These are phyloP conservation scores for Hypomecis atomaria DNA, from an alignment of 2,888 invertebrate genomes.

Conservation along the genomic window DNA sequence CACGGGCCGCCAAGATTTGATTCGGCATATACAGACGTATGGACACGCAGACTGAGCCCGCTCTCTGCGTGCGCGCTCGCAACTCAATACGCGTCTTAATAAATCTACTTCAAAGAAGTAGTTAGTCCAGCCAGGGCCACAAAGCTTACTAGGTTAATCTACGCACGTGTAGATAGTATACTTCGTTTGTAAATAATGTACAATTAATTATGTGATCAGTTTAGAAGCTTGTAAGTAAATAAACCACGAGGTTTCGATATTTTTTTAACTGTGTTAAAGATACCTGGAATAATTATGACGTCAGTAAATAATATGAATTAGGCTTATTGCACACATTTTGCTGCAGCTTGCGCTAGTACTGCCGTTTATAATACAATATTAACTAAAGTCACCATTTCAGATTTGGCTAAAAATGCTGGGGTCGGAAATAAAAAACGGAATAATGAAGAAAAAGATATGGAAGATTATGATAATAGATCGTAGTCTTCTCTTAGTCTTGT, in stretches of 20 bases:
- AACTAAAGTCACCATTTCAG: no score
- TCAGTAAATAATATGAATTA: neutral
- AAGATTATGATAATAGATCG: no score
- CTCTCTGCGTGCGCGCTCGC: no score
- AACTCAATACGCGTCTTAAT: neutral
- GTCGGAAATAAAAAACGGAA: no score
- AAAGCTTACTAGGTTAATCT: conserved; percentile 43
- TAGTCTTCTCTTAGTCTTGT: no score
- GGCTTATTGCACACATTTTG: neutral
- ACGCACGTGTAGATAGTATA: conserved; percentile 54
- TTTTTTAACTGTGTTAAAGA: conserved; percentile 38
- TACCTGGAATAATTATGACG: neutral
- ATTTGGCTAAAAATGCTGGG: no score
- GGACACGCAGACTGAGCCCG: no score
- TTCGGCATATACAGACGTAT: no score
- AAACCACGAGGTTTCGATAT: conserved; percentile 46
- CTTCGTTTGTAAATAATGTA: conserved; percentile 77
- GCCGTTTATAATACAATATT: no score
- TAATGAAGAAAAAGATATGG: no score
- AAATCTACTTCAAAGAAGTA: conserved; percentile 1
- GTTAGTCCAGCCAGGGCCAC: conserved; percentile 7
- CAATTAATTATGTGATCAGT: conserved; percentile 71
- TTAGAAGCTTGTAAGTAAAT: conserved; percentile 69
- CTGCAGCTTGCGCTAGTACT: neutral
- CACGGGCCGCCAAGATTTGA: no score